Percentiles rank a stretch among this genome's conserved stretches.
Conservation (phyloP, 2,888 invertebrate genomes). For the Steinernema scapterisci region DNA sequence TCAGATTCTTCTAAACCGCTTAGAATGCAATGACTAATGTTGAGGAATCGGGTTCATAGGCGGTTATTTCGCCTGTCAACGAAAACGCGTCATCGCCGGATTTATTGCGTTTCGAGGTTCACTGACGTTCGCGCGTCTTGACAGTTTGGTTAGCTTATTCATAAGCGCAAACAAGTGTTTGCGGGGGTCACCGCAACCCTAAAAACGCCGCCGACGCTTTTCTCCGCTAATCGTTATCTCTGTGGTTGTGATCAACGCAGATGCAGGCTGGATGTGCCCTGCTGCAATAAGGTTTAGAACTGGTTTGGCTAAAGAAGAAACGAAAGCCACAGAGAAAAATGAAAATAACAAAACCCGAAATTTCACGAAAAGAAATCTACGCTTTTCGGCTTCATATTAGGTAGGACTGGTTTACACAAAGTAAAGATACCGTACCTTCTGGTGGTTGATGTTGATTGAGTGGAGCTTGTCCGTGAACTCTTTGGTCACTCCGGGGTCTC, state of each 20-base stretch:
- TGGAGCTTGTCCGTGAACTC: slow-evolving; percentile 31
- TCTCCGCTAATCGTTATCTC: too few species aligned
- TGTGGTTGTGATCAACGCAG: too few species aligned
- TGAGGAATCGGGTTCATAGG: background rate
- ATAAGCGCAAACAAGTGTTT: background rate
- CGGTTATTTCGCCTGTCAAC: background rate
- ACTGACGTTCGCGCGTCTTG: background rate
- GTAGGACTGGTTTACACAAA: too few species aligned
- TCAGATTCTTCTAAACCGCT: background rate
- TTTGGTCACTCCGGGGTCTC: background rate
- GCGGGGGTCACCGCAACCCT: background rate
- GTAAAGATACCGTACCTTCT: slow-evolving; percentile 27
- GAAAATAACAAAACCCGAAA: too few species aligned
- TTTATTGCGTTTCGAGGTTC: background rate
- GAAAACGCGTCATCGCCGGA: background rate
- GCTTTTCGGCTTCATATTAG: too few species aligned
- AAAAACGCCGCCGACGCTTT: background rate
- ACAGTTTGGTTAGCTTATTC: background rate
- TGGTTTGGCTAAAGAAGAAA: too few species aligned
- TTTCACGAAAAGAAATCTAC: too few species aligned
- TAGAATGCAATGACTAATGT: too few species aligned
- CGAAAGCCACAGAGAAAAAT: too few species aligned
- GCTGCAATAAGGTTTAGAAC: too few species aligned
- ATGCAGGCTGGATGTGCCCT: too few species aligned
- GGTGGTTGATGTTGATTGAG: slow-evolving; percentile 32